phyloP scores from a whole-genome alignment of 2,888 invertebrate genomes.

The Norana najaformis region DNA sequence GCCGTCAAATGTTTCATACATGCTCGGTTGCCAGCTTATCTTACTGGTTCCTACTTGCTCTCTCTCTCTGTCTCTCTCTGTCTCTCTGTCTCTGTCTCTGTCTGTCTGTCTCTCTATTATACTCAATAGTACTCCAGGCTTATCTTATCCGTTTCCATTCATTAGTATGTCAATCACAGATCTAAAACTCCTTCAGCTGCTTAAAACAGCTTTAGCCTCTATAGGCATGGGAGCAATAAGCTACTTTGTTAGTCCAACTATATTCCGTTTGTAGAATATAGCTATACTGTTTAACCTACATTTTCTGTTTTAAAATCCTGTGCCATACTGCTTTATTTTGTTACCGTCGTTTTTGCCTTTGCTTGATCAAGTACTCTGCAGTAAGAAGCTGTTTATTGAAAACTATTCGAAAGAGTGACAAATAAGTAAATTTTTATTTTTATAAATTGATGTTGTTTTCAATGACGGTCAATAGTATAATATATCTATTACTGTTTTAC shows the following conservation, averaged over 20 bases:
- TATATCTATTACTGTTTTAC: not conserved
- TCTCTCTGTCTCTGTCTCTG: not conserved
- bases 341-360: not conserved
- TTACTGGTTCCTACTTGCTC: not conserved
- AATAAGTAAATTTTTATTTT: not conserved
- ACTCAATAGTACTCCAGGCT: not conserved
- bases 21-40: not conserved
- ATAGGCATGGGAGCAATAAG: not conserved
- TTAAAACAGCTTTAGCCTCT: not conserved
- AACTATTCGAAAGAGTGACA: not conserved
- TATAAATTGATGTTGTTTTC: not conserved
- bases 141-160: not conserved
- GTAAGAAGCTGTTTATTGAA: not conserved
- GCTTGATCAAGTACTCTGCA: not conserved
- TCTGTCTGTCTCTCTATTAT: too few species aligned
- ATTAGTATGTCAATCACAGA: not conserved
- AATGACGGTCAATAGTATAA: not conserved
- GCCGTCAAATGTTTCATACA: not conserved
- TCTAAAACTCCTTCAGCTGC: not conserved
- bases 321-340: not conserved
- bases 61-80: not conserved
- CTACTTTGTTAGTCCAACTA: not conserved
- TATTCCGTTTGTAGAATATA: not conserved
- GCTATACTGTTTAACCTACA: not conserved
- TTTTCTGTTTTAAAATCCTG: too few species aligned